Base-by-base conservation (phyloP, 2,113 vertebrate species). In the Haliaeetus leucogaster region DNA sequence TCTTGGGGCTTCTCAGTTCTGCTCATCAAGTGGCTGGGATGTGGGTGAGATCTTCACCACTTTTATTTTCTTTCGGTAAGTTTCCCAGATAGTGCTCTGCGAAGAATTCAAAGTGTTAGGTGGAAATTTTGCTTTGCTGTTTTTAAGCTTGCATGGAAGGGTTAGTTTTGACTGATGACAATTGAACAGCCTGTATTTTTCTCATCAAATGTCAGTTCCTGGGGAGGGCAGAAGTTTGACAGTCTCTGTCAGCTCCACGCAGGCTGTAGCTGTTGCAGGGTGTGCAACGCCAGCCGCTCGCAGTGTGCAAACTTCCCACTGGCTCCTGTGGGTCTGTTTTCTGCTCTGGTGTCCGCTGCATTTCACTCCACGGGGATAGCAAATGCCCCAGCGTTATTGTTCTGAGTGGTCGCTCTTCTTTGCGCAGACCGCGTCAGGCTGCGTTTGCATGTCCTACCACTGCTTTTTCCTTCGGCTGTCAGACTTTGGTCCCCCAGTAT, bases 351-450 rank as follows among this genome's bases (percentile, higher is more conserved):
- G 11, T 62, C n/a, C 1, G 1, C 13, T 8, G 20, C 2, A 1
- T 32, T 66, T 53, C 2, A 0, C 11, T 58, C 34, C 34, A 7
- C 13, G 4, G 5, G 29, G 5, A 9, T 11, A 18, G 19, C 13
- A 11, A 18, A 17, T 27, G 5, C 14, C 56, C 25, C 13, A 10
- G n/a, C 2, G 29, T 14, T 16, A 8, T 4, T 22, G 18, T 25
- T 27, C 9, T 0, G 1, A 10, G 12, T 5, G 47, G 36, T 38
- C 43, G 3, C 10, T 27, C 20, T 36, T 52, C 15, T 61, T 38
- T 12, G 42, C 3, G 2, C 5, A 52, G 68, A 73, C 12, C 6
- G 6, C 0, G 0, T 1, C 0, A 3, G 8, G n/a, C 62, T 67
- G 38, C 1, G 2, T 32, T 65, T 18, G 16, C 13, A 1, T 25